Evolutionary conservation across 2,797 vertebrate genomes (phyloP), one percentile per base, ranked within the genome.

Genomic region (Neostethus bicornis): DNA sequence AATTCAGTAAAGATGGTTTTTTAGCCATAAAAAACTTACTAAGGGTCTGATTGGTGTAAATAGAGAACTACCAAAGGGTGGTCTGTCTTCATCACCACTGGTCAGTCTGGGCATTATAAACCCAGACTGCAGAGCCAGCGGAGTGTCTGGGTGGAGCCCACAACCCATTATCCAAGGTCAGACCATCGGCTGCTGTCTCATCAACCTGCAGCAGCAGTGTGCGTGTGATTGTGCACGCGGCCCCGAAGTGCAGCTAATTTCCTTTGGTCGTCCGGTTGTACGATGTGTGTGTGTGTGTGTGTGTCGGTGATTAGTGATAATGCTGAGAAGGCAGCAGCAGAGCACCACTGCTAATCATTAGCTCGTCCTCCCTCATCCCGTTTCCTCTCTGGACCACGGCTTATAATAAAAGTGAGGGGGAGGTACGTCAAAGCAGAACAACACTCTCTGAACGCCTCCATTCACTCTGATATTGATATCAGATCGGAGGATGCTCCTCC

Each of bases 141-240:
- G 80, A 85, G 17, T 17, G 74, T 55, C 31, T 53, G 53, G 81
- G 69, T 63, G 70, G 72, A 84, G 73, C 77, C 80, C 77, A 71
- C 51, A 67, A 70, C 71, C 88, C 89, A 91, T 92, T 91, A 91
- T 84, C 61, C 65, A 89, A 90, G 84, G 87, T 89, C 85, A 85
- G 70, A 79, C 68, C 78, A 72, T 78, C 81, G 81, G 67, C 75
- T 73, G 70, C 75, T 75, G 69, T 68, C 71, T 83, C 84, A 75
- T 80, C 84, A 82, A 39, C 79, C 68, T 44, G 65, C 70, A 66
- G 37, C 20, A 61, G 66, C 79, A 86, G 14, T 45, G 54, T 54
- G 55, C 50, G 53, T 51, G 32, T 58, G 51, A 49, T 45, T 3
- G 19, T 60, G 63, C 29, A 59, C 2, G 49, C 47, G 76, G 66